Percentiles rank a stretch among this genome's conserved stretches.
Evolutionary conservation across 2,113 vertebrate genomes (phyloP).

Genomic region (Rutilus rutilus): DNA sequence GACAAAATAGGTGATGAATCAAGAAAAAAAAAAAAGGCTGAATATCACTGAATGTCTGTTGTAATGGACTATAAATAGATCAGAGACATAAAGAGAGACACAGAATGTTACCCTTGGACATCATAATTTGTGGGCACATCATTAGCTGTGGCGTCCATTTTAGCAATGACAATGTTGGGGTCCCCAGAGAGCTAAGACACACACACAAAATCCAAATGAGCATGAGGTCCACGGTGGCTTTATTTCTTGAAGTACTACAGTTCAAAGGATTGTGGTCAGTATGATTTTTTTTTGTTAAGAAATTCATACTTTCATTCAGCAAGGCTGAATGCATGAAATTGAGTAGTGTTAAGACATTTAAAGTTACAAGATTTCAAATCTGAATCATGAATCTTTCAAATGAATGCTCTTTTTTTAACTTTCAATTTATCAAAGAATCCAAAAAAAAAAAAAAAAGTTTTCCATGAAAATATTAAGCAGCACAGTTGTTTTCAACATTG

Average conservation of each 20-base stretch:
- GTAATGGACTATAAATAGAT: neutral
- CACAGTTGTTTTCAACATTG: neutral
- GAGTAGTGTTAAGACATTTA: neutral
- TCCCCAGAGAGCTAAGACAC: slow-evolving; percentile 66
- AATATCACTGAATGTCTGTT: slow-evolving; percentile 7
- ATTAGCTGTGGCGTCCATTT: slow-evolving; percentile 76
- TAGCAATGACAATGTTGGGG: slow-evolving; percentile 67
- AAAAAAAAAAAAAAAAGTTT: neutral
- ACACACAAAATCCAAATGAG: neutral
- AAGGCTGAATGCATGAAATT: neutral
- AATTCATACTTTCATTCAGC: neutral
- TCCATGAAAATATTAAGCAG: too few species aligned
- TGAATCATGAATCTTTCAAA: neutral
- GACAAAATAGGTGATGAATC: neutral
- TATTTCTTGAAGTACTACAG: neutral
- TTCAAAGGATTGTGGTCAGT: neutral
- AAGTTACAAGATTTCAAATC: neutral
- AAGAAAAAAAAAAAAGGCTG: neutral
- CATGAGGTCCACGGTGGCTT: neutral
- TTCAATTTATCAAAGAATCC: neutral
- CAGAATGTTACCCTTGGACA: slow-evolving; percentile 72
- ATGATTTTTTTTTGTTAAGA: neutral
- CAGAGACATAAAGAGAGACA: neutral
- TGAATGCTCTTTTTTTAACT: neutral
- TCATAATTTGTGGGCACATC: slow-evolving; percentile 74